Percentiles rank a stretch among this genome's conserved stretches.
These are phyloP conservation scores for Volucella inanis DNA, from an alignment of 2,888 invertebrate species.

Conservation along the genomic window DNA sequence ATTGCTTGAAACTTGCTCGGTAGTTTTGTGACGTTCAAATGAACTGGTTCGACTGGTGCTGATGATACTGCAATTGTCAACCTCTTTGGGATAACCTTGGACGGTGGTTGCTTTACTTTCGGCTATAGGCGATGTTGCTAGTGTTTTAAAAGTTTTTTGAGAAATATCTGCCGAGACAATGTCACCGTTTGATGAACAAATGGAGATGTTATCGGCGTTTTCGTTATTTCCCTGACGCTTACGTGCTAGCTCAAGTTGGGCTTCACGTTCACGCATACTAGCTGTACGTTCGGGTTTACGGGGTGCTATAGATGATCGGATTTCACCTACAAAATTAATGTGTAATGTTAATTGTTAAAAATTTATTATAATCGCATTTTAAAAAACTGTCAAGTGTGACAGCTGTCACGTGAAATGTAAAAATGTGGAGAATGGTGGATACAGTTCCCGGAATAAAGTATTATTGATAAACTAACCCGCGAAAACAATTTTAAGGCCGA, in stretches of 20 bases:
- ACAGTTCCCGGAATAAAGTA: no score
- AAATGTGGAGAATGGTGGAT: no score
- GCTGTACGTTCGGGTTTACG: slow-evolving; percentile 93
- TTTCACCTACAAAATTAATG: slow-evolving; percentile 86
- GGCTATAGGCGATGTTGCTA: slow-evolving; percentile 26
- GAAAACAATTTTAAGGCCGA: no score
- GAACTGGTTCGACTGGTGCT: slow-evolving; percentile 80
- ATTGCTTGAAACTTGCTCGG: slow-evolving; percentile 71
- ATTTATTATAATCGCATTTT: not conserved
- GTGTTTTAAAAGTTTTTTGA: slow-evolving; percentile 44
- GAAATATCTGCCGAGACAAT: slow-evolving; percentile 79
- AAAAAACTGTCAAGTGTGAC: no score
- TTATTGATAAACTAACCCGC: no score
- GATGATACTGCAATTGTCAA: slow-evolving; percentile 42
- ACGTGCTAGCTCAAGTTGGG: slow-evolving; percentile 85
- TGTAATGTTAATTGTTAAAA: not conserved
- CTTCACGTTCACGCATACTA: slow-evolving; percentile 92
- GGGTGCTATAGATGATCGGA: slow-evolving; percentile 91
- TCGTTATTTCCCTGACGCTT: slow-evolving; percentile 80
- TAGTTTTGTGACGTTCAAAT: slow-evolving; percentile 79
- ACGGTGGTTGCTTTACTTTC: slow-evolving; percentile 47
- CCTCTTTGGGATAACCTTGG: slow-evolving; percentile 62
- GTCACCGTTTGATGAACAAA: slow-evolving; percentile 83
- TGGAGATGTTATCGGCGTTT: slow-evolving; percentile 82
- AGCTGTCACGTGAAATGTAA: no score